Evolutionary conservation across 2,888 invertebrate species (phyloP).

Genomic region (Troides helena): DNA sequence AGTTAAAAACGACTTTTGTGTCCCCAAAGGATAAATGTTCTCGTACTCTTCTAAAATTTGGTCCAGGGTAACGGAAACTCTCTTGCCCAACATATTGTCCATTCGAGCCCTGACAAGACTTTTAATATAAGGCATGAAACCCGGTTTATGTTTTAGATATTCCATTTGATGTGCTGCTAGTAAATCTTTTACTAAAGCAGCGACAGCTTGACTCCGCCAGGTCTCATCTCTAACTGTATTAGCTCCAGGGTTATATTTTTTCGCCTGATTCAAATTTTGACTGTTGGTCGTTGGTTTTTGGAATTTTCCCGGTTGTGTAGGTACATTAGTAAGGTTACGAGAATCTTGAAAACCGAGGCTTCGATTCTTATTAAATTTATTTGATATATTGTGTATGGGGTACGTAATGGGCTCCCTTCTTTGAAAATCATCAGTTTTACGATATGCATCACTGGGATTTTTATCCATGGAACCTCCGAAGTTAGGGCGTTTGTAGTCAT

Average conservation of each 20-base stretch:
- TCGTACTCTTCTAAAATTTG: slow-evolving; percentile 15
- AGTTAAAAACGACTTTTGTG: slow-evolving; percentile 5
- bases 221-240: background rate
- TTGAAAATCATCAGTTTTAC: background rate
- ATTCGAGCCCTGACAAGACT: slow-evolving; percentile 12
- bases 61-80: background rate
- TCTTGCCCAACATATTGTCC: slow-evolving; percentile 10
- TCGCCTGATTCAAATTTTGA: background rate
- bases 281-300: background rate
- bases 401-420: background rate
- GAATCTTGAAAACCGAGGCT: background rate
- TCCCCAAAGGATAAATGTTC: background rate
- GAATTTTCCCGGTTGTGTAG: background rate
- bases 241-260: background rate
- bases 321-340: background rate
- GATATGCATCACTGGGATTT: background rate
- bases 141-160: background rate
- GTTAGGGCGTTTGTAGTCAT: background rate
- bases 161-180: background rate
- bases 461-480: background rate
- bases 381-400: background rate
- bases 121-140: background rate
- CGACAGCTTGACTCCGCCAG: slow-evolving; percentile 11
- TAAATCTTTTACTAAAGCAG: slow-evolving; percentile 7
- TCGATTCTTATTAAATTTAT: background rate